Percentiles rank a stretch among this genome's conserved stretches.
Evolutionary conservation across 2,888 invertebrate genomes (phyloP).

Genomic region (Scaptomyza cyrtandrae): DNA sequence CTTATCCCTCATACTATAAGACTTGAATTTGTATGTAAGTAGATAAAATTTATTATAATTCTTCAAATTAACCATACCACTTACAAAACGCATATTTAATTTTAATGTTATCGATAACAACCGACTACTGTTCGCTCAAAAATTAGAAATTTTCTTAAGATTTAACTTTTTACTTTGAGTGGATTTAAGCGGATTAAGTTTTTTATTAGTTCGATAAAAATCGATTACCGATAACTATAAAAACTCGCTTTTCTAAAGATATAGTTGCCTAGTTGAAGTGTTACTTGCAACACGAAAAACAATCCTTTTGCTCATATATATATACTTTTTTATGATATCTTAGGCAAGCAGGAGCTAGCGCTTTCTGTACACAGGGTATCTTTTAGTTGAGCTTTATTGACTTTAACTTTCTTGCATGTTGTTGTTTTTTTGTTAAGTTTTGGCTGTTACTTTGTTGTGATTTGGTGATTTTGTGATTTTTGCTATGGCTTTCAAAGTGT

Average conservation of each 20-base stretch:
- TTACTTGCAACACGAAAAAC: background rate
- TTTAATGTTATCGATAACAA: background rate
- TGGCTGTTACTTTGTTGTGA: constrained; percentile 19
- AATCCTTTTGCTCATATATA: no score
- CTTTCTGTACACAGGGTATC: background rate
- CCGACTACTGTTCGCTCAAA: background rate
- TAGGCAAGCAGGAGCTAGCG: background rate
- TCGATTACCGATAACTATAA: background rate
- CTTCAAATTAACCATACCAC: no score
- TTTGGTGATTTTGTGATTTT: constrained; percentile 46
- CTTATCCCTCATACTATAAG: no score
- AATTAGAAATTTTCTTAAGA: no score
- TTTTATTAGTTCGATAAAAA: background rate
- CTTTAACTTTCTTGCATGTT: background rate
- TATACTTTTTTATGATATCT: no score
- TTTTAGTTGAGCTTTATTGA: background rate
- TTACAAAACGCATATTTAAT: no score
- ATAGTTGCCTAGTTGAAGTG: no score
- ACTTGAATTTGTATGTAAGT: no score
- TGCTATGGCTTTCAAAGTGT: constrained; percentile 72
- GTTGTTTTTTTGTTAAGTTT: background rate
- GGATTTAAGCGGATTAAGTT: background rate
- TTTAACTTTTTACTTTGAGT: background rate
- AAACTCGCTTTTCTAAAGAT: background rate
- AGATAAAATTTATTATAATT: no score